A percentile compares a stretch with the other conserved stretches of the same genome.
Evolutionary conservation across 2,888 invertebrate species (phyloP).

Genomic region (Willowsia nigromaculata): DNA sequence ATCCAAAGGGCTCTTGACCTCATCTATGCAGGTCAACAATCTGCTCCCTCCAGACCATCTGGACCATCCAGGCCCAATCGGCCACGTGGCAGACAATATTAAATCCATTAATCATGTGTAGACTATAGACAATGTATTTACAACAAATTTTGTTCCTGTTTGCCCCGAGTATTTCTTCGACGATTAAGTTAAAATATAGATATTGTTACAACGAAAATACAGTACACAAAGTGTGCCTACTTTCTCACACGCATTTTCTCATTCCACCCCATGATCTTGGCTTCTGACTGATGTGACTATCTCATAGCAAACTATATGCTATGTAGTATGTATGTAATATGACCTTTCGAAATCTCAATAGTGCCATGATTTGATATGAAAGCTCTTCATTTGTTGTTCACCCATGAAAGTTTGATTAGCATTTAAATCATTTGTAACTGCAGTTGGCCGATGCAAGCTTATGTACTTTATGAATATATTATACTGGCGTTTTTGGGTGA

Average conservation of each 20-base stretch:
- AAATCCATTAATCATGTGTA: neutral
- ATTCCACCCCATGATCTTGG: neutral
- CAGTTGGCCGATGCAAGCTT: no score
- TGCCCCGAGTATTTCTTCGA: neutral
- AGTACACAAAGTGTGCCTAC: neutral
- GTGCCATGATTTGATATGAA: no score
- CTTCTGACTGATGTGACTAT: neutral
- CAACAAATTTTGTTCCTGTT: neutral
- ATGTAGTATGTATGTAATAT: no score
- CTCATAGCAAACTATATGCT: no score
- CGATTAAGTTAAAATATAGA: neutral
- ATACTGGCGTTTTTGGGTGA: no score
- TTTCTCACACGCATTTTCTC: neutral
- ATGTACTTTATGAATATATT: no score
- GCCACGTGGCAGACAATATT: conserved; percentile 55
- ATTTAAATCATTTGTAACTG: no score
- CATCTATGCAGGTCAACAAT: conserved; percentile 64
- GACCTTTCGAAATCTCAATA: neutral
- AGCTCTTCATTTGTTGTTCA: no score
- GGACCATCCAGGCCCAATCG: conserved; percentile 64
- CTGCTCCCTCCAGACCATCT: conserved; percentile 60
- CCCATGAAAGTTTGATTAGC: no score
- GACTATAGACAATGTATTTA: conserved; percentile 10
- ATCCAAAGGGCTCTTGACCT: conserved; percentile 73
- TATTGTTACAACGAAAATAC: neutral